Percentiles rank a stretch among this genome's conserved stretches.
phyloP scores from a whole-genome alignment of 2,797 vertebrate genomes.

The Lagocephalus sceleratus region DNA sequence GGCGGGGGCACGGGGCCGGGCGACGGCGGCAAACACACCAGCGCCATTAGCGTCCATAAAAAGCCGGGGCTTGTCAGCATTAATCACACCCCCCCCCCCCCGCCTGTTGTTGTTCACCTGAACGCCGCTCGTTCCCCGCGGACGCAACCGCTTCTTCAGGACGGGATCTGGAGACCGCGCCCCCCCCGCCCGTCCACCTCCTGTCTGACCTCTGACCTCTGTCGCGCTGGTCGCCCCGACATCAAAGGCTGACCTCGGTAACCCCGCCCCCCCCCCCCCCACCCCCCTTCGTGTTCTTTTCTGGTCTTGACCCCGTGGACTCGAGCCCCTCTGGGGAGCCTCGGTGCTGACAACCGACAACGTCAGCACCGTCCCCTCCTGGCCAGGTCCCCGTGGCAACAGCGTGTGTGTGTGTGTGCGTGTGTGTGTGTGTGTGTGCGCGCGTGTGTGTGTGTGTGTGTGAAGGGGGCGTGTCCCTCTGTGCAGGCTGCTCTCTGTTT shows the following conservation, averaged over 20 bases:
- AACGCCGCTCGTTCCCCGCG: not conserved
- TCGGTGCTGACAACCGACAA: slow-evolving; percentile 32
- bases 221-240: no score
- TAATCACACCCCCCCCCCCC: slow-evolving; percentile 62
- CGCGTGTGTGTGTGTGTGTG: slow-evolving; percentile 14
- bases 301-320: no score
- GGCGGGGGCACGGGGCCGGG: slow-evolving; percentile 53
- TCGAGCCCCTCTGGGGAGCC: slow-evolving; percentile 28
- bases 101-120: slow-evolving; percentile 44
- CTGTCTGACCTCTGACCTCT: no score
- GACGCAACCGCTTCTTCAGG: no score
- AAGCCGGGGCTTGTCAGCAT: slow-evolving; percentile 67
- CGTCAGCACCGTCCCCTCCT: slow-evolving; percentile 31
- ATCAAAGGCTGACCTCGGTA: no score
- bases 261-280: no score
- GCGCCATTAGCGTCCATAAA: slow-evolving; percentile 70
- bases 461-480: not conserved
- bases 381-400: slow-evolving; percentile 49
- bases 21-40: slow-evolving; percentile 41
- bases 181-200: no score
- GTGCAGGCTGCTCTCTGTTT: slow-evolving; percentile 1
- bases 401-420: slow-evolving; percentile 16
- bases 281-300: no score
- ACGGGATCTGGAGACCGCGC: no score
- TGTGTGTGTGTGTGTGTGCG: slow-evolving; percentile 13